Percentiles rank a stretch among this genome's conserved stretches.
These are phyloP conservation scores for Zosterops hypoxanthus DNA, from an alignment of 2,113 vertebrate species.

Conservation along the genomic window DNA sequence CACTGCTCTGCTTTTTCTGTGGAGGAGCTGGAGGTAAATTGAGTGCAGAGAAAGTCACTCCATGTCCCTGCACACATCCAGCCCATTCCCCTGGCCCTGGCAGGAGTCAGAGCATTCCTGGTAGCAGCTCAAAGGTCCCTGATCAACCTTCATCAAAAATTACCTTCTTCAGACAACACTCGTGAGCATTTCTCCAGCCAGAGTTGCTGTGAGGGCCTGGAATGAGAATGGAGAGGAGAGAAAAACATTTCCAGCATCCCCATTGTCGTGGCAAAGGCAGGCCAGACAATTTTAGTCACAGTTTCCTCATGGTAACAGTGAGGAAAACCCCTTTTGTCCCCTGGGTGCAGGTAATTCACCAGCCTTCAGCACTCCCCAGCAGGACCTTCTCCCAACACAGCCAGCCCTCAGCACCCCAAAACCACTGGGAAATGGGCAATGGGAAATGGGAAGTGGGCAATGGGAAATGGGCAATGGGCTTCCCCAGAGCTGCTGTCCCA, in stretches of 20 bases:
- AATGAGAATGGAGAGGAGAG: background rate
- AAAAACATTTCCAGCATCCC: background rate
- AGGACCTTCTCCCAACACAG: background rate
- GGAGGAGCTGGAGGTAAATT: background rate
- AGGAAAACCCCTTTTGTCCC: background rate
- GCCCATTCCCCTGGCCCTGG: accelerated
- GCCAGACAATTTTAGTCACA: background rate
- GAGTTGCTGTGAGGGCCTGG: background rate
- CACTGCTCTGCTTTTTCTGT: background rate
- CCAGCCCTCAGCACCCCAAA: background rate
- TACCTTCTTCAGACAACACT: accelerated
- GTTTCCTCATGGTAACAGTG: background rate
- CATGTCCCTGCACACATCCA: background rate
- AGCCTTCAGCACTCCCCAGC: background rate
- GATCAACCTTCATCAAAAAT: too few species aligned
- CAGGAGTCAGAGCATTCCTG: background rate
- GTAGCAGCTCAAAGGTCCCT: background rate
- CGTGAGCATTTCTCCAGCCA: background rate
- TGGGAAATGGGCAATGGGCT: background rate
- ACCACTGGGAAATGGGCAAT: background rate
- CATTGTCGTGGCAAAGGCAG: background rate
- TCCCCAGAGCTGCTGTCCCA: background rate
- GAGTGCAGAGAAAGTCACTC: background rate
- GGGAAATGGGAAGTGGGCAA: too few species aligned
- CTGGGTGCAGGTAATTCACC: background rate